A percentile compares a stretch with the other conserved stretches of the same genome.
These are phyloP conservation scores for Leucoptera coffeella DNA, from an alignment of 2,888 invertebrate species.

Conservation along the genomic window DNA sequence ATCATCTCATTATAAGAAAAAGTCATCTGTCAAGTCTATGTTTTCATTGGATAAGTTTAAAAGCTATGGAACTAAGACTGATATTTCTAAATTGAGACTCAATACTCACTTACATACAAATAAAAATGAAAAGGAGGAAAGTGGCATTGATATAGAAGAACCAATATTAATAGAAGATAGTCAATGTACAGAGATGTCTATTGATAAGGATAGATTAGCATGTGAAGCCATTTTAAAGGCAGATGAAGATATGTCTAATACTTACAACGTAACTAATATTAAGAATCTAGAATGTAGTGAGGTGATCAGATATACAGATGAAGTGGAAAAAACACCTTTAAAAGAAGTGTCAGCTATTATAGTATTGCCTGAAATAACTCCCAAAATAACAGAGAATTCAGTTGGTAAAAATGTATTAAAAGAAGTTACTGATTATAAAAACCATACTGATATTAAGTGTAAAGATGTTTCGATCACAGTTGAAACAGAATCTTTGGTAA, in stretches of 20 bases:
- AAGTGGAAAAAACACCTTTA: neutral
- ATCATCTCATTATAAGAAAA: slow-evolving; percentile 1
- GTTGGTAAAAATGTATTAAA: neutral
- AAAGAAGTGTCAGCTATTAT: neutral
- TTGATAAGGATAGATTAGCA: slow-evolving; percentile 30
- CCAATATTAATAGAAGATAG: slow-evolving; percentile 21
- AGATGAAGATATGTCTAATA: slow-evolving; percentile 10
- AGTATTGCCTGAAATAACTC: neutral
- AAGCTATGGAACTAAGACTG: too few species aligned
- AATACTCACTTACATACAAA: neutral
- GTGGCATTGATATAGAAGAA: slow-evolving; percentile 24
- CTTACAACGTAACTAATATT: too few species aligned
- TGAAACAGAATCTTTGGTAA: slow-evolving; percentile 14
- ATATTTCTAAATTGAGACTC: neutral
- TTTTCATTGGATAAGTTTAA: slow-evolving; percentile 4
- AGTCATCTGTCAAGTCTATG: slow-evolving; percentile 2
- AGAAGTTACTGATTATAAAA: neutral
- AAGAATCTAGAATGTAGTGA: too few species aligned
- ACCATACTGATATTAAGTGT: slow-evolving; percentile 1
- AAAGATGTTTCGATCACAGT: slow-evolving; percentile 19
- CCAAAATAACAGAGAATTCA: neutral
- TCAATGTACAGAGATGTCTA: slow-evolving; percentile 12
- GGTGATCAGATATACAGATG: neutral
- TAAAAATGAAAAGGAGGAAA: slow-evolving; percentile 16
- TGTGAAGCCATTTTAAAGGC: slow-evolving; percentile 21